Conservation (phyloP, 2,113 vertebrate genomes). For the Xiphias gladius region DNA sequence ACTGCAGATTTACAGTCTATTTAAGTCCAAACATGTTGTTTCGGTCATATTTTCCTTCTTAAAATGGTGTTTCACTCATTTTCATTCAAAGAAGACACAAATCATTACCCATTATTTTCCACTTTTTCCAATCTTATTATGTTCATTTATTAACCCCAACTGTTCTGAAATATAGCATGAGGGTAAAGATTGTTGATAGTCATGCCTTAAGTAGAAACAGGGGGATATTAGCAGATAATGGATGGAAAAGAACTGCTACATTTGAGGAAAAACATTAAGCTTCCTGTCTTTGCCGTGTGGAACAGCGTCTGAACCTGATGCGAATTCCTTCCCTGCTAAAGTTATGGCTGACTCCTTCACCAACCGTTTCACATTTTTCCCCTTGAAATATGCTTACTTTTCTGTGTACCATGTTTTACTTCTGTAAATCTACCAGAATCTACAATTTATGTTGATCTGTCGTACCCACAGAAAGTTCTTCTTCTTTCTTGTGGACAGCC, state of each 20-base stretch:
- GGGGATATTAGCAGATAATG: constrained; percentile 64
- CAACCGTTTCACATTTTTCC: constrained; percentile 48
- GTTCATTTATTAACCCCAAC: constrained; percentile 58
- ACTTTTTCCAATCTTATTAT: constrained; percentile 47
- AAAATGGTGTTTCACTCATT: constrained; percentile 4
- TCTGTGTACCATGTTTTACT: constrained; percentile 28
- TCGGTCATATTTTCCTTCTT: constrained; percentile 35
- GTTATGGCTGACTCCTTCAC: constrained; percentile 40
- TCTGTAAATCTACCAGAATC: constrained; percentile 48
- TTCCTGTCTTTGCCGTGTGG: constrained; percentile 71
- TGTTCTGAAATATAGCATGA: constrained; percentile 53
- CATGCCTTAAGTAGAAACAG: constrained; percentile 41
- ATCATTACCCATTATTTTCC: constrained; percentile 21
- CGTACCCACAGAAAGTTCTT: constrained; percentile 36
- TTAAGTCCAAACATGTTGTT: constrained; percentile 31
- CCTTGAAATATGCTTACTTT: constrained; percentile 34
- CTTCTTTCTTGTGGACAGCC: constrained; percentile 59
- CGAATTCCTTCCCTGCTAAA: constrained; percentile 72
- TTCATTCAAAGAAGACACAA: constrained; percentile 31
- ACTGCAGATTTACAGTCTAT: constrained; percentile 7
- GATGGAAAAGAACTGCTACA: constrained; percentile 67
- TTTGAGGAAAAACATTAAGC: constrained; percentile 69
- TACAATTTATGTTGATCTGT: constrained; percentile 34
- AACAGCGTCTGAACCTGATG: constrained; percentile 71
- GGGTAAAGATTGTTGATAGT: constrained; percentile 51